phyloP scores from a whole-genome alignment of 2,113 vertebrate genomes.

The Gobius niger region DNA sequence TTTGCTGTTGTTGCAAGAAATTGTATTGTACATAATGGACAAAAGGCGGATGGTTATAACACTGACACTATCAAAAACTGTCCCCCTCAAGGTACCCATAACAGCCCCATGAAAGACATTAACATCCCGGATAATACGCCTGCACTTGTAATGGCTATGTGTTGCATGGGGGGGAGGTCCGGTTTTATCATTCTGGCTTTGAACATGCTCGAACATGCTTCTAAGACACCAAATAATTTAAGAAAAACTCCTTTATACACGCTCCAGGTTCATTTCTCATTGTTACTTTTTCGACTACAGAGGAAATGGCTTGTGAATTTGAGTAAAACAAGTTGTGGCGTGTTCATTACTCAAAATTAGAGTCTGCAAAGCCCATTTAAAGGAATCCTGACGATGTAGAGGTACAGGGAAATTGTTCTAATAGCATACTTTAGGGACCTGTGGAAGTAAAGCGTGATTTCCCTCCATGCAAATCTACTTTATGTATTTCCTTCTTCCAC shows the following conservation, averaged over 20 bases:
- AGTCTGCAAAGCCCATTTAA: constrained; percentile 54
- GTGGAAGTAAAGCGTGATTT: constrained; percentile 11
- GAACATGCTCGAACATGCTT: constrained; percentile 24
- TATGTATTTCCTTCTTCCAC: neutral
- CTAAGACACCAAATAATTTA: constrained; percentile 37
- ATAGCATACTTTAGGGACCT: constrained; percentile 13
- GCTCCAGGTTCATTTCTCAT: constrained; percentile 22
- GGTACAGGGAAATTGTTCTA: constrained; percentile 13
- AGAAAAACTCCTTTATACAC: constrained; percentile 2
- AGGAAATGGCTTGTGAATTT: constrained; percentile 47
- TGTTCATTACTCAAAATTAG: constrained; percentile 54
- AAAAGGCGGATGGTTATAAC: neutral
- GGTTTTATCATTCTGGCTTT: constrained; percentile 19
- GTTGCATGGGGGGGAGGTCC: constrained; percentile 32
- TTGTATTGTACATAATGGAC: neutral
- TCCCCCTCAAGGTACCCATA: neutral
- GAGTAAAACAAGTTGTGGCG: constrained; percentile 47
- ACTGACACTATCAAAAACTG: neutral
- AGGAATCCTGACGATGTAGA: constrained; percentile 23
- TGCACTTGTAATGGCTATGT: constrained; percentile 18
- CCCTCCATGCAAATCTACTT: neutral
- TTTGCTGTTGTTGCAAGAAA: neutral
- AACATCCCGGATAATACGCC: neutral
- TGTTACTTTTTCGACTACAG: constrained; percentile 16
- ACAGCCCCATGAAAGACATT: neutral